Evolutionary conservation across 2,888 invertebrate genomes (phyloP).

Genomic region (Hesperia comma): DNA sequence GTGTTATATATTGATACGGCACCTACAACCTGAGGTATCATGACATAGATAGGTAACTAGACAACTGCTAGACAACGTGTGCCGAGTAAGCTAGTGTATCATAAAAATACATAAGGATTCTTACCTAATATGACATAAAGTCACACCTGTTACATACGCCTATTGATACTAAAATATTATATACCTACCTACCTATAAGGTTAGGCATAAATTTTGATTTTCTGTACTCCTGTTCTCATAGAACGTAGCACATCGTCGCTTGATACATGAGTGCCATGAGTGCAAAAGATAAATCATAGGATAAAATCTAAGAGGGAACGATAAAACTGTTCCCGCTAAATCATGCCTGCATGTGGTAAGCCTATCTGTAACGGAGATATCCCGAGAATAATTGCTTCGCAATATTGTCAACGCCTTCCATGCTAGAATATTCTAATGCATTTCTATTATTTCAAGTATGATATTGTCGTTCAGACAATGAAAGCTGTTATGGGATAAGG

Average conservation of each 20-base stretch:
- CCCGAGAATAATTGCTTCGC: slow-evolving; percentile 24
- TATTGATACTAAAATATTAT: too few relatives aligned
- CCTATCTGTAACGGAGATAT: slow-evolving; percentile 29
- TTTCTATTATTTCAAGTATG: background rate
- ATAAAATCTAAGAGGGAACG: slow-evolving; percentile 32
- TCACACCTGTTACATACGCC: too few relatives aligned
- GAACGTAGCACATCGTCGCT: slow-evolving; percentile 22
- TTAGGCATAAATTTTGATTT: background rate
- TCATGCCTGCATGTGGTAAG: slow-evolving; percentile 24
- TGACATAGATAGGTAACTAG: too few relatives aligned
- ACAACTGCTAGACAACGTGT: too few relatives aligned
- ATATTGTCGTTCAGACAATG: too few relatives aligned
- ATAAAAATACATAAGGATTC: too few relatives aligned
- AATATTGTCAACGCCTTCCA: slow-evolving; percentile 17
- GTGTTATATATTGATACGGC: too few relatives aligned
- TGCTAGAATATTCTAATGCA: background rate
- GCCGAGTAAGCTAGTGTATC: too few relatives aligned
- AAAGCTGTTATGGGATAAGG: too few relatives aligned
- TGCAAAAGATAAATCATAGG: slow-evolving; percentile 33
- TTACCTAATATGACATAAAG: too few relatives aligned
- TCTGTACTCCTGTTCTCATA: slow-evolving; percentile 16
- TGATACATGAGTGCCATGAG: slow-evolving; percentile 18
- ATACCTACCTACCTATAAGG: too few relatives aligned
- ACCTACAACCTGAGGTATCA: too few relatives aligned
- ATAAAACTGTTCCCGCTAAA: slow-evolving; percentile 32